phyloP scores from a whole-genome alignment of 2,797 vertebrate genomes.

The Chrysolophus pictus region DNA sequence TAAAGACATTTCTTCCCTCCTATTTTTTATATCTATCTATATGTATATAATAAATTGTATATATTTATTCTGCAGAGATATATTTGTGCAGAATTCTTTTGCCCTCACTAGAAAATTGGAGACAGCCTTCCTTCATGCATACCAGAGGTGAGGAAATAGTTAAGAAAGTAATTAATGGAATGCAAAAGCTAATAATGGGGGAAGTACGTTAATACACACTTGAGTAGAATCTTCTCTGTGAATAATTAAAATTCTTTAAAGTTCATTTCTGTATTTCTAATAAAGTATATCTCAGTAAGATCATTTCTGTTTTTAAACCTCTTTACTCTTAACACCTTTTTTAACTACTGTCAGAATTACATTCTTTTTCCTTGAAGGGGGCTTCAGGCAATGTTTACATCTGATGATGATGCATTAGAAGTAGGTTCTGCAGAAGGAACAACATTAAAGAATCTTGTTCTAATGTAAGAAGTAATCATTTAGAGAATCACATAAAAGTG shows the following conservation, averaged over 20 bases:
- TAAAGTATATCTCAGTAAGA: constrained; percentile 43
- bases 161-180: constrained; percentile 81
- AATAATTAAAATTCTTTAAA: constrained; percentile 70
- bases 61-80: neutral
- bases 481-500: neutral
- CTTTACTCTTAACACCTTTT: neutral
- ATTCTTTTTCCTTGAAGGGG: neutral
- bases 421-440: neutral
- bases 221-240: constrained; percentile 73
- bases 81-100: neutral
- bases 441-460: neutral
- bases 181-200: constrained; percentile 71
- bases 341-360: neutral
- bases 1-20: neutral
- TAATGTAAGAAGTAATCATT: neutral
- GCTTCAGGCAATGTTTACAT: neutral
- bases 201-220: constrained; percentile 76
- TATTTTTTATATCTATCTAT: neutral
- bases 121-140: neutral
- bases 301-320: neutral
- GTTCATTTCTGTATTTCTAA: constrained; percentile 69
- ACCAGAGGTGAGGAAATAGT: constrained; percentile 59
- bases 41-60: neutral
- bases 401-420: neutral
- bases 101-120: constrained; percentile 6